phyloP scores from a whole-genome alignment of 2,888 invertebrate species.

The Herminia tarsipennalis region DNA sequence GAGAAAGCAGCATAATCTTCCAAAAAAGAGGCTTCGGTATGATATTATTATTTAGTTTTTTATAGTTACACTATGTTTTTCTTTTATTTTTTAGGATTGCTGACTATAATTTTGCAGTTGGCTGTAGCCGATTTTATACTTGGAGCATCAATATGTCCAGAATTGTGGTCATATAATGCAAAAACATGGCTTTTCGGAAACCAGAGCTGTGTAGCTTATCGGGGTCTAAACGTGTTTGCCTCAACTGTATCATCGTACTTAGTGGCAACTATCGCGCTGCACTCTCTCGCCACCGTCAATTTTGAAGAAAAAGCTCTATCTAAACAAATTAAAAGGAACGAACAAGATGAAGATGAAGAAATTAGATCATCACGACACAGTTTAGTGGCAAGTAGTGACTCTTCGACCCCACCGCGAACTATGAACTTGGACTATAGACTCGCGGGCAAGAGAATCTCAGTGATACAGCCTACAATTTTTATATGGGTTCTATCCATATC shows the following conservation, averaged over 20 bases:
- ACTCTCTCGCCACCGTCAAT: slow-evolving; percentile 84
- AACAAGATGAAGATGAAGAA: slow-evolving; percentile 72
- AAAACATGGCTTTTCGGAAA: slow-evolving; percentile 82
- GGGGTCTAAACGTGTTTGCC: slow-evolving; percentile 83
- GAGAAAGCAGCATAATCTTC: too few relatives aligned
- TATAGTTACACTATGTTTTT: background rate
- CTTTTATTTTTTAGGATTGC: slow-evolving; percentile 75
- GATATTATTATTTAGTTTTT: too few relatives aligned
- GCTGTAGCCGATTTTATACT: slow-evolving; percentile 80
- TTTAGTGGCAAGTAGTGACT: slow-evolving; percentile 77
- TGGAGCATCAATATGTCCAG: slow-evolving; percentile 74
- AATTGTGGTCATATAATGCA: slow-evolving; percentile 81
- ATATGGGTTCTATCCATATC: slow-evolving; percentile 86
- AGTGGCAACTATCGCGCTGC: slow-evolving; percentile 84
- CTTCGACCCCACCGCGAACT: slow-evolving; percentile 78
- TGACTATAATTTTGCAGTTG: slow-evolving; percentile 82
- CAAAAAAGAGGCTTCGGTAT: too few relatives aligned
- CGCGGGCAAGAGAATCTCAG: slow-evolving; percentile 72
- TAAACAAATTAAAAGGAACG: slow-evolving; percentile 62
- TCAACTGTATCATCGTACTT: slow-evolving; percentile 85
- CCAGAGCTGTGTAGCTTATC: slow-evolving; percentile 80
- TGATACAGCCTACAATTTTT: slow-evolving; percentile 82
- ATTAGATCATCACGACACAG: slow-evolving; percentile 79
- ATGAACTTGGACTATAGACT: slow-evolving; percentile 84
- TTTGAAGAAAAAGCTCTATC: slow-evolving; percentile 72